Evolutionary conservation across 2,888 invertebrate genomes (phyloP).

Genomic region (Drosophila acutilabella): DNA sequence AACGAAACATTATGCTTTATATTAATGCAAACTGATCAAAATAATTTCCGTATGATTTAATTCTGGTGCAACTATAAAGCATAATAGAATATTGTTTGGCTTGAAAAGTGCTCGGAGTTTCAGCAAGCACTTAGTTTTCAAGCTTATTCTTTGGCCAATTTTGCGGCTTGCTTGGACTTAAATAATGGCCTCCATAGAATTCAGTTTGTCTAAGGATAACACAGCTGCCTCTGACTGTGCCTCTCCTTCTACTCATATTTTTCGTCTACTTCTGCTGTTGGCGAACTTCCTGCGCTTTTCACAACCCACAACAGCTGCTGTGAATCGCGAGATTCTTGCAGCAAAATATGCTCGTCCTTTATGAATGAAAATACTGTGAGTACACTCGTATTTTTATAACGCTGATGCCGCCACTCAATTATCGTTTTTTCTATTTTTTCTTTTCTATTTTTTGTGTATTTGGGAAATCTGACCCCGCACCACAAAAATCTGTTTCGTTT

Average conservation of each 20-base stretch:
- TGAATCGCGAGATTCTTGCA: constrained; percentile 42
- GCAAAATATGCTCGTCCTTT: constrained; percentile 50
- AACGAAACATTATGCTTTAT: too few species aligned
- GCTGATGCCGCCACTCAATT: constrained; percentile 69
- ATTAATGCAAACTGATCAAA: too few species aligned
- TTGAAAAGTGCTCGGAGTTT: constrained; percentile 15
- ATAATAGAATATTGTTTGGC: constrained; percentile 1
- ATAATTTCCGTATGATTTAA: too few species aligned
- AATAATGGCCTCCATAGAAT: constrained; percentile 35
- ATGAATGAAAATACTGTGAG: constrained; percentile 30
- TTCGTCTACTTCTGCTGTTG: neutral
- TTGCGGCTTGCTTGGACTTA: constrained; percentile 35
- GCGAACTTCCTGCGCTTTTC: constrained; percentile 48
- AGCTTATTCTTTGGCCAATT: constrained; percentile 43
- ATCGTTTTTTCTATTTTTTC: constrained; percentile 44
- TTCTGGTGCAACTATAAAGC: neutral
- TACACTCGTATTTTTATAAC: constrained; percentile 68
- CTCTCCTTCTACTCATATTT: neutral
- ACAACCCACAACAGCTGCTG: constrained; percentile 62
- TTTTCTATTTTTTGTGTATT: constrained; percentile 30
- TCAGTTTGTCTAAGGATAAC: constrained; percentile 34
- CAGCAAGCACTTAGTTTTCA: constrained; percentile 19
- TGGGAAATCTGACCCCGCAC: constrained; percentile 70
- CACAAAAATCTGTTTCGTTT: constrained; percentile 49
- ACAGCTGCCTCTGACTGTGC: constrained; percentile 19